Conservation (phyloP, 1,140 invertebrate genomes). For the Pectinophora gossypiella region DNA sequence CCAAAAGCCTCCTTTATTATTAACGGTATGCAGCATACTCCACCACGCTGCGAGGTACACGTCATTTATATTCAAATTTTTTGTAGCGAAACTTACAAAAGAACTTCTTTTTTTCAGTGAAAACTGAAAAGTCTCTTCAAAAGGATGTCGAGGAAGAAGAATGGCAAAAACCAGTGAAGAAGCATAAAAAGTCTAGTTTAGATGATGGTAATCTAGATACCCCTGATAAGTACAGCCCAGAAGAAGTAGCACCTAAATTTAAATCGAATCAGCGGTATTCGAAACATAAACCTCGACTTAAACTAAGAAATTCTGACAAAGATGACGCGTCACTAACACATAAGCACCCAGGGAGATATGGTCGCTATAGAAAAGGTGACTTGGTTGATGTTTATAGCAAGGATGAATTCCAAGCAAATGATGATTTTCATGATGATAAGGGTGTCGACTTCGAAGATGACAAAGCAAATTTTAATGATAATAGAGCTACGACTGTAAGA, state of each 20-base stretch:
- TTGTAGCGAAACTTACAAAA: no score
- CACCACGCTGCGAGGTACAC: no score
- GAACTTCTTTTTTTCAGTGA: slow-evolving; percentile 14
- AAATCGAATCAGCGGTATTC: slow-evolving; percentile 16
- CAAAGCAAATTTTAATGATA: neutral
- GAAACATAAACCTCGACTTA: slow-evolving; percentile 23
- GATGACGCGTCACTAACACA: neutral
- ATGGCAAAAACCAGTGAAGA: slow-evolving; percentile 22
- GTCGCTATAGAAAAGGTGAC: neutral
- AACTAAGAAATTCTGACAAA: slow-evolving; percentile 9
- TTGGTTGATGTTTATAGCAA: no score
- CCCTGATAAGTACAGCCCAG: slow-evolving; percentile 6
- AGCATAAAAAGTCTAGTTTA: neutral
- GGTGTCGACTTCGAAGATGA: neutral
- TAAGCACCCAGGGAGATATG: neutral
- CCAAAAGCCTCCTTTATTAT: no score
- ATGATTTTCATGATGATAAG: neutral
- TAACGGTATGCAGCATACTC: no score
- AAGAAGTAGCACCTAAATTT: slow-evolving; percentile 17
- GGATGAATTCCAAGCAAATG: no score
- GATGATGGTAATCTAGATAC: slow-evolving; percentile 2
- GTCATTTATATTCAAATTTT: no score
- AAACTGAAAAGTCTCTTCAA: slow-evolving; percentile 18
- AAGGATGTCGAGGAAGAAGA: slow-evolving; percentile 15
- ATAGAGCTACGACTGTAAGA: slow-evolving; percentile 16